Evolutionary conservation across 2,888 invertebrate species (phyloP).

Genomic region (Drosophila leonis): DNA sequence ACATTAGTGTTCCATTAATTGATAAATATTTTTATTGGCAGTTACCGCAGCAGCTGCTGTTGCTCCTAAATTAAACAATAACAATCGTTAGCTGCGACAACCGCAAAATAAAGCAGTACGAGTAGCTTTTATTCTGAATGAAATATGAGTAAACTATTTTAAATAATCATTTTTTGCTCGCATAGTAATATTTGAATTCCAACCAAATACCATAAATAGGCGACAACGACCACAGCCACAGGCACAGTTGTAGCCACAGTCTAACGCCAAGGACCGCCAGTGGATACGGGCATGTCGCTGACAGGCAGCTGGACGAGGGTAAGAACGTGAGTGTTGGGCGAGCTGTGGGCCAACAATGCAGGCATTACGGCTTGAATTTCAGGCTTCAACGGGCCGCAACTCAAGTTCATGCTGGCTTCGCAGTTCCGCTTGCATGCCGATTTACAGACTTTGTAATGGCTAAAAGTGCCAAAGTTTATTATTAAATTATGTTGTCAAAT

Average conservation of each 20-base stretch:
- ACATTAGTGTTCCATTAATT: slow-evolving; percentile 52
- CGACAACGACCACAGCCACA: slow-evolving; percentile 32
- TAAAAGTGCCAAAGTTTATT: slow-evolving; percentile 78
- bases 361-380: slow-evolving; percentile 75
- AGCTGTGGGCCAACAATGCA: slow-evolving; percentile 58
- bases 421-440: slow-evolving; percentile 45
- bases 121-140: neutral
- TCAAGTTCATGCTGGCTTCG: slow-evolving; percentile 35
- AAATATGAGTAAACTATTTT: slow-evolving; percentile 7
- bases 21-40: slow-evolving; percentile 59
- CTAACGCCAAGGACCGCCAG: slow-evolving; percentile 29
- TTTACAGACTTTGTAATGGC: slow-evolving; percentile 50
- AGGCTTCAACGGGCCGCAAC: slow-evolving; percentile 62
- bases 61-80: slow-evolving; percentile 51
- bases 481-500: slow-evolving; percentile 75
- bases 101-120: slow-evolving; percentile 33
- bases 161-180: neutral
- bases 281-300: slow-evolving; percentile 50
- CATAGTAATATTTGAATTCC: slow-evolving; percentile 45
- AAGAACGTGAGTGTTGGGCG: neutral
- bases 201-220: slow-evolving; percentile 55
- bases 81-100: slow-evolving; percentile 40
- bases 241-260: slow-evolving; percentile 31
- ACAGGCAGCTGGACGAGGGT: slow-evolving; percentile 52
- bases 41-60: slow-evolving; percentile 19